phyloP scores from a whole-genome alignment of 2,797 vertebrate species.

The Salarias fasciatus region DNA sequence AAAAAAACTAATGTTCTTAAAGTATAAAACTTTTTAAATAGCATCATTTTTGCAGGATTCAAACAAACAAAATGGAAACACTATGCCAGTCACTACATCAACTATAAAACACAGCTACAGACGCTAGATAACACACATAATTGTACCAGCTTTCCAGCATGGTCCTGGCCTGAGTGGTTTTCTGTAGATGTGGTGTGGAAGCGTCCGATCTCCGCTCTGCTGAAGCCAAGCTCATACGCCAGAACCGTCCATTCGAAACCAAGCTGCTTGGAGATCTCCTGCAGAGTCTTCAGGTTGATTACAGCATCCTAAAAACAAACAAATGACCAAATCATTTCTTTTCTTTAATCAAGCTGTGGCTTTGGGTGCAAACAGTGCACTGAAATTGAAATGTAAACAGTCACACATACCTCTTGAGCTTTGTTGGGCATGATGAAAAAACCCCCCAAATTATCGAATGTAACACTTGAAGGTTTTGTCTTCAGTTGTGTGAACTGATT shows the following conservation, averaged over 20 bases:
- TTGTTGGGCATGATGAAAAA: slow-evolving; percentile 83
- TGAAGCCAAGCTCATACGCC: slow-evolving; percentile 84
- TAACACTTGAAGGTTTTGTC: slow-evolving; percentile 1
- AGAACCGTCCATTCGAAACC: slow-evolving; percentile 86
- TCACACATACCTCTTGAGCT: slow-evolving; percentile 82
- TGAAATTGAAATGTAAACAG: not conserved
- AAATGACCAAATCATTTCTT: not conserved
- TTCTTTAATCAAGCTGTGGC: too few relatives aligned
- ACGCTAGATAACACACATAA: slow-evolving; percentile 9
- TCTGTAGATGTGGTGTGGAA: slow-evolving; percentile 79
- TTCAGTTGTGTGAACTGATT: slow-evolving; percentile 2
- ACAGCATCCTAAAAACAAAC: slow-evolving; percentile 81
- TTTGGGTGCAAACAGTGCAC: too few relatives aligned
- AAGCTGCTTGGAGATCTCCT: slow-evolving; percentile 81
- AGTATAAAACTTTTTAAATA: too few relatives aligned
- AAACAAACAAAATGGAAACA: too few relatives aligned
- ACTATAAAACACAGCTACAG: not conserved
- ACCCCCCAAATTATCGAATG: slow-evolving; percentile 23
- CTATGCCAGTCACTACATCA: too few relatives aligned
- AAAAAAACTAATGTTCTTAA: too few relatives aligned
- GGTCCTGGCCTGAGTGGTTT: slow-evolving; percentile 78
- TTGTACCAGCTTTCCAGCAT: slow-evolving; percentile 86
- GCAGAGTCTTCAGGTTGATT: slow-evolving; percentile 84
- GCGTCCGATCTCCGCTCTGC: slow-evolving; percentile 76
- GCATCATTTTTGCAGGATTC: too few relatives aligned